Base-by-base conservation (phyloP, 2,888 invertebrate genomes). In the Eueremaeus valkanovi region DNA sequence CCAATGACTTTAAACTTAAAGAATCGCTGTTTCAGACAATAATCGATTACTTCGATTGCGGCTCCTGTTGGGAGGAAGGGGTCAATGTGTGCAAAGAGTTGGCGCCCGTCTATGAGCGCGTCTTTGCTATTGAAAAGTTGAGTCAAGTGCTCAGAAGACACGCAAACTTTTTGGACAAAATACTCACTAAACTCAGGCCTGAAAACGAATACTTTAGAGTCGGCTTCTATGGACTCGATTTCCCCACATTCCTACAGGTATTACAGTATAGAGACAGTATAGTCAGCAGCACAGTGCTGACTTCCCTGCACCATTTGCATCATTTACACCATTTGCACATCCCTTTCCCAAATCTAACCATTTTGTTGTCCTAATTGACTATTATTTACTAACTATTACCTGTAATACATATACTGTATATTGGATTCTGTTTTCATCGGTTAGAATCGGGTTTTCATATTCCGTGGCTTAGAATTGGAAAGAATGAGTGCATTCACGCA, bases 1-100 rank as follows among this genome's bases (percentile, higher is more conserved):
- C 89, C 0, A n/a, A 5, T 6, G 94, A 95, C 82, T 93, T 93
- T 89, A 91, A 93, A 83, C 88, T 94, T 24, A 95, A 95, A 83
- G 95, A 96, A 83, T 79, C 89, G 58, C 86, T 96, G 0, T 95
- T 95, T 83, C 89, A 90, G 80, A 90, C 92, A 85, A 95, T 95
- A 63, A 88, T 96, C 74, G 90, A 90, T 81, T 94, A 95, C 83
- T 95, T 95, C 82, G 95, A 96, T 82, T 90, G 91, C 79, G 96
- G 96, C 80, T 95, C 95, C 89, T 92, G 94, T 81, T 97, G 96
- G 96, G 97, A 97, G 82, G 93, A 95, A 85, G 95, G 95, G 0
- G 89, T 96, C 49, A 94, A 95, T 0, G 83, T 97, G 51, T 90
- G 94, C 79, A 94, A 95, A 81, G 95, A 95, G 82, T 84, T 97